Evolutionary conservation across 2,113 vertebrate species (phyloP), one percentile per base, ranked within the genome.

Genomic region (Merops nubicus): DNA sequence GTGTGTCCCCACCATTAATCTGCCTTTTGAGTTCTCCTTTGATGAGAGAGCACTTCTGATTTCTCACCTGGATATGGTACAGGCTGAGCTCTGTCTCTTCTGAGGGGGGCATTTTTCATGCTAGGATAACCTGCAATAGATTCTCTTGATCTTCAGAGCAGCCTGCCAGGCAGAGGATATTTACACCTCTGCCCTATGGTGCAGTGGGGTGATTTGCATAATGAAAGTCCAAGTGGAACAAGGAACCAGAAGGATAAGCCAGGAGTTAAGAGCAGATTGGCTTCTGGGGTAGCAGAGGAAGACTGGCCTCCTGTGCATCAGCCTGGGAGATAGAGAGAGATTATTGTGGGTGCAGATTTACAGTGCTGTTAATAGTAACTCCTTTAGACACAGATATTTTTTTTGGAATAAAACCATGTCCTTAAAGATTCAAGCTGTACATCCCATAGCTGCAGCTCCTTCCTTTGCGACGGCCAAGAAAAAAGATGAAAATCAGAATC

Each of bases 31-130:
- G 38, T 33, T 43, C 33, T 68, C 51, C 65, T 96, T 96, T 96
- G 83, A 97, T 91, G 92, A 82, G 59, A 38, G 65, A 38, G 14
- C 4, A 2, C 63, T 96, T 87, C 65, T 92, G 23, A 92, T 95
- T 93, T 91, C 88, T 96, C 95, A 95, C 93, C 91, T 96, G 86
- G 64, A 11, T 57, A n/a, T 82, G 73, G 60, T 43, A 43, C 34
- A 87, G 93, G 33, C 91, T 97, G 85, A 94, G 80, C 86, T 68
- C 83, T 93, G 22, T 86, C 77, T 91, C 80, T 88, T 95, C 94
- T 56, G 45, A 91, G 84, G 86, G 85, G 92, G 77, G 64, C 86
- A 89, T 95, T 97, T 96, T 96, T 96, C 95, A 94, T 92, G 92
- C 86, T 92, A 89, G 83, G 73, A 72, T 95, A 96, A 89, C 88